Base-by-base conservation (phyloP, 2,888 invertebrate genomes). In the Dynastes grantii region DNA sequence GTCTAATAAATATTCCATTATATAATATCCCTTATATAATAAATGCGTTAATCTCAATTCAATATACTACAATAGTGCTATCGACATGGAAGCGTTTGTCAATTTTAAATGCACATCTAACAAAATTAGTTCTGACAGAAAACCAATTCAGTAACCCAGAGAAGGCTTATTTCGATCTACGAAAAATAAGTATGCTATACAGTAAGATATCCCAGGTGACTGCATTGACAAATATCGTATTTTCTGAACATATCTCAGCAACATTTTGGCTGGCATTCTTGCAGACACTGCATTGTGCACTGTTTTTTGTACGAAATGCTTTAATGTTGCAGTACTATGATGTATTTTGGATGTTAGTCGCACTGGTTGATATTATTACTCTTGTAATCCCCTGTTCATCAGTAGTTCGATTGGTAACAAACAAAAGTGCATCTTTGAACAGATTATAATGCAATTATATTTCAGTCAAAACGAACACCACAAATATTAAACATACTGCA, bases 401-500 rank as follows among this genome's bases (percentile, higher is more conserved):
- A 22, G 61, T 58, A 0, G 76, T 22, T 53, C 68, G 77, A 77
- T 53, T 77, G 51, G 81, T 81, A 73, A 76, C 61, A 65, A 73
- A 4, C 6, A 4, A 4, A n/a, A n/a, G 67, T 27, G 29, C 16
- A 27, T 13, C 4, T 11, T 63, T 67, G 8, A 27, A 67, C 32
- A 37, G 6, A 53, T 16, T 16, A 13, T 29, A 32, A 65, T 4
- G 8, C 8, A 49, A 64, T 51, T 29, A 16, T 8, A 64, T 81
- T 81, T 32, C 65, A 81, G 80, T 77, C 80, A 4, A 77, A 76
- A 53, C 32, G 79, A 29, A 81, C 79, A 27, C 76, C 81, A 13
- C 79, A 80, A 65, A 80, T 81, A 75, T 65, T 81, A 51, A 81
- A 81, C 32, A 79, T 71, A 61, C 55, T 79, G 51, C 55, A 76